phyloP scores from a whole-genome alignment of 2,888 invertebrate species.

The Drosophila monieri region DNA sequence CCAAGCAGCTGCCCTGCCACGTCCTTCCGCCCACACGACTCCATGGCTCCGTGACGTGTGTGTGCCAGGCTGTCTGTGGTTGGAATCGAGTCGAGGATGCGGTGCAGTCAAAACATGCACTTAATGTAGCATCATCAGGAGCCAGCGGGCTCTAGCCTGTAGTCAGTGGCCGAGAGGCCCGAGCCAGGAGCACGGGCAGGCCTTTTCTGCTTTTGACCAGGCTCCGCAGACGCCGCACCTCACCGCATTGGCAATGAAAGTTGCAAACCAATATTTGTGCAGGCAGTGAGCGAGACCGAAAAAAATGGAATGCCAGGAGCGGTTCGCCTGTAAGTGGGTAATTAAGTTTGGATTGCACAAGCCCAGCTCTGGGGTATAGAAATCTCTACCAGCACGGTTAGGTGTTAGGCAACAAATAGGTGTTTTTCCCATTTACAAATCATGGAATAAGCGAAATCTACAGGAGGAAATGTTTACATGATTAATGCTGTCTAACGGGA shows the following conservation, averaged over 20 bases:
- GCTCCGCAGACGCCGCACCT: slow-evolving; percentile 43
- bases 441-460: too few species aligned
- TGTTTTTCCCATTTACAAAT: too few species aligned
- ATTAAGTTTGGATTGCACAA: slow-evolving; percentile 25
- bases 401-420: not conserved
- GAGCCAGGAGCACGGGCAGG: slow-evolving; percentile 1
- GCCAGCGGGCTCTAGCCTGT: slow-evolving; percentile 13
- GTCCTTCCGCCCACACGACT: not conserved
- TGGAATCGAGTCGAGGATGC: slow-evolving; percentile 49
- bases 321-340: slow-evolving; percentile 30
- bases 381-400: not conserved
- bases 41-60: slow-evolving; percentile 12
- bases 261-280: slow-evolving; percentile 72
- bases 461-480: too few species aligned
- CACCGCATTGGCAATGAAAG: slow-evolving; percentile 73
- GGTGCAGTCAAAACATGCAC: slow-evolving; percentile 58
- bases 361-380: not conserved
- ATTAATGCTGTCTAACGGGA: too few species aligned
- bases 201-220: slow-evolving; percentile 40
- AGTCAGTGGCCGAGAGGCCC: slow-evolving; percentile 1
- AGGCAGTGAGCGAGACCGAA: slow-evolving; percentile 31
- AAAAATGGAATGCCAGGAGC: slow-evolving; percentile 24
- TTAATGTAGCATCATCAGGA: slow-evolving; percentile 51
- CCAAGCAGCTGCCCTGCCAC: not conserved
- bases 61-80: slow-evolving; percentile 60